Evolutionary conservation across 2,797 vertebrate species (phyloP), one percentile per base, ranked within the genome.

Genomic region (Anguilla anguilla): DNA sequence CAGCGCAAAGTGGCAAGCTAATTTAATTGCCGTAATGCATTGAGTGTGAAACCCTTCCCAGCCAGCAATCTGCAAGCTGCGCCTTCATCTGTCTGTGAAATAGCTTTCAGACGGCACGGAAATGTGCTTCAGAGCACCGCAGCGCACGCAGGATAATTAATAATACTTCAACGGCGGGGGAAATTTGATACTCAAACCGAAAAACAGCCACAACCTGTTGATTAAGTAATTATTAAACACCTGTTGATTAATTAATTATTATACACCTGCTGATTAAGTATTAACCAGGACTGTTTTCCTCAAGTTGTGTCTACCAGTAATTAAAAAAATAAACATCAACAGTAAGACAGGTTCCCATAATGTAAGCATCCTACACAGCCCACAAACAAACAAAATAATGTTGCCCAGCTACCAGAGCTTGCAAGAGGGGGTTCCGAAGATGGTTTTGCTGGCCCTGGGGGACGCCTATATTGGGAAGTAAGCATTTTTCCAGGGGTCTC

Each of bases 401-500:
- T 61, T 77, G 13, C 86, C 53, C 22, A 9, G 28, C 10, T 31
- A 61, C 67, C 46, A 35, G 17, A 53, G n/a, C 9, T 3, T 22
- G n/a, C 19, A 61, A 46, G 46, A 55, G 67, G 19, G 22, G 82
- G 77, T 53, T 81, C 85, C n/a, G 25, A 85, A 61, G 39, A 57
- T 85, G 17, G 53, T 31, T 74, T 10, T 2, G 74, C 7, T 69
- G 31, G 72, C 57, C 55, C 28, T 22, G 77, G 35, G 59, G 61
- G 39, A 79, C 35, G 15, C 81, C 43, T 9, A 11, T 39, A 64
- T 6, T 28, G 11, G 31, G 15, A 3, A 10, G 25, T 72, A 28
- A 89, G 28, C 89, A 81, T 61, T 49, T 51, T 19, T 43, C 31
- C 35, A 39, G 19, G 39, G 35, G 74, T 39, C 74, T 43, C 39